These are phyloP conservation scores for Gonocerus acuteangulatus DNA, from an alignment of 2,888 invertebrate species.

Conservation along the genomic window DNA sequence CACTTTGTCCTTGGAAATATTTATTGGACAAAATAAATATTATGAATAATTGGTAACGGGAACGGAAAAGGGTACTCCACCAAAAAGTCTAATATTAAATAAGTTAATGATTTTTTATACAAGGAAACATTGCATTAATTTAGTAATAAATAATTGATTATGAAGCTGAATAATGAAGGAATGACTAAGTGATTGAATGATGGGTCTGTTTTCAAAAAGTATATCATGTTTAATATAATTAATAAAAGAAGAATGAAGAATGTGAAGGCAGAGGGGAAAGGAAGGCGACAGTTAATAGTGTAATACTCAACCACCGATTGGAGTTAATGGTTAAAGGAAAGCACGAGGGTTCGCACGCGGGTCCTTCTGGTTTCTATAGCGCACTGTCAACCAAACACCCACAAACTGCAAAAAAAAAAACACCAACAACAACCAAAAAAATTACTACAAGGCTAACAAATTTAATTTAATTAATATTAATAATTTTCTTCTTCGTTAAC, in stretches of 20 bases:
- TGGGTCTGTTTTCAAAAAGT: conserved; percentile 6
- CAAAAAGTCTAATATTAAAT: no score
- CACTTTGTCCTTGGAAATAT: no score
- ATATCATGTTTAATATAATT: neutral
- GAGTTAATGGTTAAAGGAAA: conserved; percentile 68
- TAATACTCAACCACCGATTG: conserved; percentile 30
- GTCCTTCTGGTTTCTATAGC: conserved; percentile 97
- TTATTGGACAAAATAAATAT: no score
- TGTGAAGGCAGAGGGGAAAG: conserved; percentile 1
- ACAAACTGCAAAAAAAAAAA: conserved; percentile 66
- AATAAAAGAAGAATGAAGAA: neutral
- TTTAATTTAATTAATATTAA: neutral
- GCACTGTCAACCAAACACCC: conserved; percentile 92
- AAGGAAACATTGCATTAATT: no score
- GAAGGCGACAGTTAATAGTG: conserved; percentile 6
- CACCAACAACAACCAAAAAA: conserved; percentile 21
- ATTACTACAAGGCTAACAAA: conserved; percentile 19
- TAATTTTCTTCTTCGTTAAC: neutral
- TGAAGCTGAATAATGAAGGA: no score
- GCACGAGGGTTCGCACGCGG: conserved; percentile 94
- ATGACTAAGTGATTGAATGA: no score
- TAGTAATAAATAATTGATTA: no score
- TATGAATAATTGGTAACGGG: no score
- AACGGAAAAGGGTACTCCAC: no score
- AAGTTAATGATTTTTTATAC: no score